Evolutionary conservation across 2,113 vertebrate genomes (phyloP).

Genomic region (Phoxinus phoxinus): DNA sequence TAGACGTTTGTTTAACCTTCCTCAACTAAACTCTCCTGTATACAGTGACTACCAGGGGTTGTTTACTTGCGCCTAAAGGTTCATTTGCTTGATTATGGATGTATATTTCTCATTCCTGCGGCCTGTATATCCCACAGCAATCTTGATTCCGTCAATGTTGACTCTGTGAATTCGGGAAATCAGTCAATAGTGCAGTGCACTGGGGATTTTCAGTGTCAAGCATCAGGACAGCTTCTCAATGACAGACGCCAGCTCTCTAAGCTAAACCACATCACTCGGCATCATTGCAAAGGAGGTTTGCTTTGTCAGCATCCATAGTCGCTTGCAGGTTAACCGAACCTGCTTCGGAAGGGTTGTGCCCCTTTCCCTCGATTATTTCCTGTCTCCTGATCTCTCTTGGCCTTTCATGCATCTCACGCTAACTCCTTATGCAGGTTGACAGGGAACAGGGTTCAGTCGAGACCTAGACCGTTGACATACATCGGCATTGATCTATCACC

Average conservation of each 20-base stretch:
- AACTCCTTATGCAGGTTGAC: slow-evolving; percentile 60
- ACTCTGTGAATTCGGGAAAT: slow-evolving; percentile 53
- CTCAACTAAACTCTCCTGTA: slow-evolving; percentile 1
- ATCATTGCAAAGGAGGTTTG: slow-evolving; percentile 52
- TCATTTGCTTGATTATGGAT: slow-evolving; percentile 41
- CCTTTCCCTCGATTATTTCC: slow-evolving; percentile 63
- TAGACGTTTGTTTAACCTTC: slow-evolving; percentile 10
- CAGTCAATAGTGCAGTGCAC: slow-evolving; percentile 42
- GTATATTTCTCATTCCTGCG: slow-evolving; percentile 4
- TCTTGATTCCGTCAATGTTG: slow-evolving; percentile 51
- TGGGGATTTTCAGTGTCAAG: slow-evolving; percentile 66
- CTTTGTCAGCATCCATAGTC: not conserved
- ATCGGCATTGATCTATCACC: not conserved
- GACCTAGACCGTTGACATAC: slow-evolving; percentile 1
- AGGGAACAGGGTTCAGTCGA: slow-evolving; percentile 63
- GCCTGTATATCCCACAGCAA: not conserved
- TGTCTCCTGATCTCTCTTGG: slow-evolving; percentile 50
- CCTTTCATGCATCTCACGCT: slow-evolving; percentile 62
- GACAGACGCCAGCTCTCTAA: slow-evolving; percentile 64
- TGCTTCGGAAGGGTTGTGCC: slow-evolving; percentile 54
- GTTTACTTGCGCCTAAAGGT: not conserved
- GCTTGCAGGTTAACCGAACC: slow-evolving; percentile 44
- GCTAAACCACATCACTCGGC: slow-evolving; percentile 52
- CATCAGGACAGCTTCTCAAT: slow-evolving; percentile 67
- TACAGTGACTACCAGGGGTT: not conserved